Conservation (phyloP, 2,113 vertebrate species). For the Potamarius usumacintae region DNA sequence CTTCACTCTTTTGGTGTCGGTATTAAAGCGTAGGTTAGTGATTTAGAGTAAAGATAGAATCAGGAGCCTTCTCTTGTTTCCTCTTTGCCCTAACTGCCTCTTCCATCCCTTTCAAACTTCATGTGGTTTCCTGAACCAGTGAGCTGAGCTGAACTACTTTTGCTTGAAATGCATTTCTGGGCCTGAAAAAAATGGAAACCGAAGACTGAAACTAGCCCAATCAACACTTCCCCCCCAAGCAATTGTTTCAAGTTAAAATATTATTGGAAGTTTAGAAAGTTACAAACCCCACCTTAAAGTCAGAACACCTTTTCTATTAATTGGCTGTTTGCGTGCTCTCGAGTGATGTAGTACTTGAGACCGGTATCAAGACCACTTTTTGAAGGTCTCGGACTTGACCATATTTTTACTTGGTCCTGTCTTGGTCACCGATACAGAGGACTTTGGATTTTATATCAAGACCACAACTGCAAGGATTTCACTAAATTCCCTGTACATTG, state of each 20-base stretch:
- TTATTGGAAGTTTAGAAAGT: neutral
- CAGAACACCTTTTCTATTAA: neutral
- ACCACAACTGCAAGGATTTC: too few relatives aligned
- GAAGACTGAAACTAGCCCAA: neutral
- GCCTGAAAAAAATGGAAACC: neutral
- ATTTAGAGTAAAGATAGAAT: neutral
- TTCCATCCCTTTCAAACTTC: neutral
- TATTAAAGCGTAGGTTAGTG: neutral
- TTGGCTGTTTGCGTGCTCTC: neutral
- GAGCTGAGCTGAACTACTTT: neutral
- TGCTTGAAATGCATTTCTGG: neutral
- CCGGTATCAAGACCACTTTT: too few relatives aligned
- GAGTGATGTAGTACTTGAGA: too few relatives aligned
- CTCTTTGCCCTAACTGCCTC: neutral
- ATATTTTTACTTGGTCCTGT: too few relatives aligned
- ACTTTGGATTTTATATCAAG: too few relatives aligned
- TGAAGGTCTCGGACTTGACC: too few relatives aligned
- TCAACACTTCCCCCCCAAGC: neutral
- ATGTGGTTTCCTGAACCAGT: neutral
- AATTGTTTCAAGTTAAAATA: neutral
- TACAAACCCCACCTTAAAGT: neutral
- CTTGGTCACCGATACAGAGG: too few relatives aligned
- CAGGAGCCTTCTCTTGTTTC: neutral
- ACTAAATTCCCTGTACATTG: too few relatives aligned
- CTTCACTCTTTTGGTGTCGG: neutral